These are phyloP conservation scores for Volucella zonaria DNA, from an alignment of 2,888 invertebrate genomes.

Conservation along the genomic window DNA sequence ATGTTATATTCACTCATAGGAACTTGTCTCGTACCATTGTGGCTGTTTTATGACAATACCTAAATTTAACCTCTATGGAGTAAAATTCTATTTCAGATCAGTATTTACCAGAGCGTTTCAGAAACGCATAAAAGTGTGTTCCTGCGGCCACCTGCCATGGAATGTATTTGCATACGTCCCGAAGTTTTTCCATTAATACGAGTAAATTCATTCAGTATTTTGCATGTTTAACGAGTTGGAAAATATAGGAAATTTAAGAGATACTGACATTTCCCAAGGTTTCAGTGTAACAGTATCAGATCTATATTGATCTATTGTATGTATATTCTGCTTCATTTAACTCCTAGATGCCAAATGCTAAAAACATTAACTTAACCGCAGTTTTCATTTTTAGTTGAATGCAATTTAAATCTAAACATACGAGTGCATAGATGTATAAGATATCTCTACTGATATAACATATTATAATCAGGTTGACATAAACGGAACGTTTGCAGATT, in stretches of 20 bases:
- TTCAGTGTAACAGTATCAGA: slow-evolving; percentile 50
- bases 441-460: not conserved
- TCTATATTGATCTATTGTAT: not conserved
- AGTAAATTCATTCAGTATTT: slow-evolving; percentile 42
- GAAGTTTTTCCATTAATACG: slow-evolving; percentile 63
- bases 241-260: slow-evolving; percentile 65
- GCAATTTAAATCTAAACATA: too few relatives aligned
- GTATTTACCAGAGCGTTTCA: slow-evolving; percentile 69
- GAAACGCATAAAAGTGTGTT: slow-evolving; percentile 63
- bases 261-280: slow-evolving; percentile 36
- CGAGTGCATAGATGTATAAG: too few relatives aligned
- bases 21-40: slow-evolving; percentile 7
- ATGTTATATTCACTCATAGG: not conserved
- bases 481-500: slow-evolving; percentile 21
- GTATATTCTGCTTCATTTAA: slow-evolving; percentile 62
- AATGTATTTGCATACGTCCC: slow-evolving; percentile 64
- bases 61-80: not conserved
- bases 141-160: slow-evolving; percentile 61
- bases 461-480: slow-evolving; percentile 22
- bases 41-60: slow-evolving; percentile 21
- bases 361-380: too few relatives aligned
- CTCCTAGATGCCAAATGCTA: slow-evolving; percentile 26
- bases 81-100: slow-evolving; percentile 25
- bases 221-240: slow-evolving; percentile 71
- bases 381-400: too few relatives aligned